phyloP scores from a whole-genome alignment of 2,888 invertebrate genomes.

The Leucania comma region DNA sequence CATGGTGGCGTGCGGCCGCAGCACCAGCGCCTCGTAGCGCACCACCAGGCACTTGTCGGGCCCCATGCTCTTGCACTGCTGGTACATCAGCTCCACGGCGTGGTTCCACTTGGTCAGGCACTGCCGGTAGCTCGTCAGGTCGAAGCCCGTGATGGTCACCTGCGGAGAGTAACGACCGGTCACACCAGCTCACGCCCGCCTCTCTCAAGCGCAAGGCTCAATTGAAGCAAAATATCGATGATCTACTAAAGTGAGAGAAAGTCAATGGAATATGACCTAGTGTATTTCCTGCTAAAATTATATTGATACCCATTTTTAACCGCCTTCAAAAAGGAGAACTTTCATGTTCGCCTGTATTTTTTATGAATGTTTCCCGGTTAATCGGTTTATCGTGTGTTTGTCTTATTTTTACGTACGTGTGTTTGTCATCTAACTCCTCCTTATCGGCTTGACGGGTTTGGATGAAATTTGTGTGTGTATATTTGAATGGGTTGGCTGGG shows the following conservation, averaged over 20 bases:
- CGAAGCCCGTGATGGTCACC: constrained; percentile 96
- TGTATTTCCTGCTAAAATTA: neutral
- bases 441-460: too few species aligned
- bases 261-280: neutral
- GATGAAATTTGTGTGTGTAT: too few species aligned
- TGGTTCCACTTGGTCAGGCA: constrained; percentile 99
- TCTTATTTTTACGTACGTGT: too few species aligned
- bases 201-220: neutral
- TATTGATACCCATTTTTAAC: too few species aligned
- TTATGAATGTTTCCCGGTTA: too few species aligned
- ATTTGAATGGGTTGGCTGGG: too few species aligned
- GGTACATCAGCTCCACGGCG: constrained; percentile 98
- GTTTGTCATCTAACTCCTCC: too few species aligned
- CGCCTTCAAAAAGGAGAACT: too few species aligned
- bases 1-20: constrained; percentile 98
- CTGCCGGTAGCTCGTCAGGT: constrained; percentile 97
- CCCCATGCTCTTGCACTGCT: constrained; percentile 96
- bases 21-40: constrained; percentile 99
- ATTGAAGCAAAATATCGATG: neutral
- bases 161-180: constrained; percentile 60
- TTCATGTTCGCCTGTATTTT: too few species aligned
- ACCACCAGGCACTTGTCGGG: constrained; percentile 95
- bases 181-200: neutral
- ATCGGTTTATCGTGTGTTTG: too few species aligned
- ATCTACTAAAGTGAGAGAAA: neutral